phyloP scores from a whole-genome alignment of 2,797 vertebrate species.

The Phrynocephalus vlangalii region DNA sequence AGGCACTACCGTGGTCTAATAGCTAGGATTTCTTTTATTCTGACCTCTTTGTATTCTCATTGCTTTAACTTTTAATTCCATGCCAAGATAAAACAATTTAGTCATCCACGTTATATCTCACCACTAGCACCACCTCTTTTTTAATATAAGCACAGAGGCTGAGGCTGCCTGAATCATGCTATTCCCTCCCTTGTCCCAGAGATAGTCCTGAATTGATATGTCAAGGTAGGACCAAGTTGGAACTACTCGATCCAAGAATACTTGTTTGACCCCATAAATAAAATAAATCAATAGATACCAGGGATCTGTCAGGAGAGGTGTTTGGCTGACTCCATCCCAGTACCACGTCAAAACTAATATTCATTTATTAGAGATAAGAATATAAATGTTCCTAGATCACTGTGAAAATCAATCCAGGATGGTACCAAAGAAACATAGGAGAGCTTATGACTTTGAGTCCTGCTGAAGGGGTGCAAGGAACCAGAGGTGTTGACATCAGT shows the following conservation, averaged over 20 bases:
- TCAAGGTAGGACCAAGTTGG: background rate
- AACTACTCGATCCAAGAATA: background rate
- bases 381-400: background rate
- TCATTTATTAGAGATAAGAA: background rate
- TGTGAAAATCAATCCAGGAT: background rate
- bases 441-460: background rate
- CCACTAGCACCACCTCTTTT: background rate
- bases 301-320: background rate
- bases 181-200: background rate
- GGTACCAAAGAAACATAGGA: background rate
- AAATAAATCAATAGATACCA: background rate
- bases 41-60: background rate
- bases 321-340: too few relatives aligned
- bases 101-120: background rate
- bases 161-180: background rate
- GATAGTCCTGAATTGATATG: background rate
- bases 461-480: too few relatives aligned
- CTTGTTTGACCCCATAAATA: too few relatives aligned
- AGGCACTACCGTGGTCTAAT: too few relatives aligned
- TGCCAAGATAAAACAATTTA: background rate
- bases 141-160: background rate
- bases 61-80: background rate
- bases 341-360: too few relatives aligned
- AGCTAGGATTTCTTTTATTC: background rate
- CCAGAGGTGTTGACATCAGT: too few relatives aligned